Evolutionary conservation across 2,113 vertebrate species (phyloP).

Genomic region (Clupea harengus): DNA sequence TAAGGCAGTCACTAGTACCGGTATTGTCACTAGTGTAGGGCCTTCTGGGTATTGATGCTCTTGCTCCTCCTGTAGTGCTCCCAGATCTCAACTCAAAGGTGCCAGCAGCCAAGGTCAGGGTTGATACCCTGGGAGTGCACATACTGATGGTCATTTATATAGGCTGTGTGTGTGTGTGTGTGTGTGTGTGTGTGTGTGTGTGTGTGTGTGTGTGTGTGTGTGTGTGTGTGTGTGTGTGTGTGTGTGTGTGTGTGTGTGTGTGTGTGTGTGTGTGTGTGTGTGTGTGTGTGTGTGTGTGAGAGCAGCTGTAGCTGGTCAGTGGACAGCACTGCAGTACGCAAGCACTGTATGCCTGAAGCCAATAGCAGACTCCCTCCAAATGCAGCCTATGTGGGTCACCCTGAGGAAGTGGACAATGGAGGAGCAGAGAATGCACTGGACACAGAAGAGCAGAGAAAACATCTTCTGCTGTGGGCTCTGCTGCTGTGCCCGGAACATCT

Average conservation of each 20-base stretch:
- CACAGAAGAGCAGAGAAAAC: background rate
- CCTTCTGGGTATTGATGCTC: no score
- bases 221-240: background rate
- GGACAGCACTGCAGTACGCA: background rate
- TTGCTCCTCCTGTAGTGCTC: no score
- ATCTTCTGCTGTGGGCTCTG: background rate
- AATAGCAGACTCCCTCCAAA: background rate
- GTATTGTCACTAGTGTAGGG: no score
- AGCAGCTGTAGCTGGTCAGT: background rate
- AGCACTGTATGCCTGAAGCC: background rate
- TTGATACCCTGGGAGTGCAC: no score
- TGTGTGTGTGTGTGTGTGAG: background rate
- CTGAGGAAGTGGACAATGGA: background rate
- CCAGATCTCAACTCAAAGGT: no score
- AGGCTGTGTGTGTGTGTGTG: no score
- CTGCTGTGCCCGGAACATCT: background rate
- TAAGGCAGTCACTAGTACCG: no score
- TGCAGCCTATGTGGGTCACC: background rate
- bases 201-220: background rate
- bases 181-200: no score
- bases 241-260: slow-evolving; percentile 3
- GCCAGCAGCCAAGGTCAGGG: no score
- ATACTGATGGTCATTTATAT: no score
- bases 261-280: background rate
- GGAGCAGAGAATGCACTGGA: background rate